These are phyloP conservation scores for Eueremaeus valkanovi DNA, from an alignment of 2,888 invertebrate species.

Conservation along the genomic window DNA sequence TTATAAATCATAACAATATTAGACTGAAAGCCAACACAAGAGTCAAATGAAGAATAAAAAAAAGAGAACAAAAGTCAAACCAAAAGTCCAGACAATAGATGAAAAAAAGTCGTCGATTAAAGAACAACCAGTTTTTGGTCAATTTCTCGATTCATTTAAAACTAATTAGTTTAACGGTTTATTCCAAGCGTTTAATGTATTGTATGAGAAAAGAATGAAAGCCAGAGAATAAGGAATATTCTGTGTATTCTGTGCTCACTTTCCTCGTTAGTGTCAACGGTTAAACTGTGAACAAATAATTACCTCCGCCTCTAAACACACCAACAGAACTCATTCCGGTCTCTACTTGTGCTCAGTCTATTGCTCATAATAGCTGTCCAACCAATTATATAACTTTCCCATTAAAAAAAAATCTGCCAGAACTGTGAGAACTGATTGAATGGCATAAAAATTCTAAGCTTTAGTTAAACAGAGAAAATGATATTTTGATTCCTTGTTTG, in stretches of 20 bases:
- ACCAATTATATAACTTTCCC: too few relatives aligned
- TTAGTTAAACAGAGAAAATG: too few relatives aligned
- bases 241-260: neutral
- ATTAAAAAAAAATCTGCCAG: too few relatives aligned
- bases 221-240: neutral
- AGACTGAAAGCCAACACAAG: neutral
- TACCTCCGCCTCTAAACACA: neutral
- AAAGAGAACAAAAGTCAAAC: neutral
- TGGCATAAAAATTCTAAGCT: too few relatives aligned
- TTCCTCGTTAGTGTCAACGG: neutral
- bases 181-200: neutral
- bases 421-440: too few relatives aligned
- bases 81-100: neutral
- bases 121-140: neutral
- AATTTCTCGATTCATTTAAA: conserved; percentile 25
- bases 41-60: neutral
- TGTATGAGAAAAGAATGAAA: neutral
- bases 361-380: neutral
- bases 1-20: conserved; percentile 24
- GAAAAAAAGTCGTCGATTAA: neutral
- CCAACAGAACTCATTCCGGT: neutral
- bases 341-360: neutral
- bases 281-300: conserved; percentile 27
- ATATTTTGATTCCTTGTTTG: too few relatives aligned
- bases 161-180: conserved; percentile 25